phyloP scores from a whole-genome alignment of 1,140 invertebrate genomes.

The Heliconius nattereri region DNA sequence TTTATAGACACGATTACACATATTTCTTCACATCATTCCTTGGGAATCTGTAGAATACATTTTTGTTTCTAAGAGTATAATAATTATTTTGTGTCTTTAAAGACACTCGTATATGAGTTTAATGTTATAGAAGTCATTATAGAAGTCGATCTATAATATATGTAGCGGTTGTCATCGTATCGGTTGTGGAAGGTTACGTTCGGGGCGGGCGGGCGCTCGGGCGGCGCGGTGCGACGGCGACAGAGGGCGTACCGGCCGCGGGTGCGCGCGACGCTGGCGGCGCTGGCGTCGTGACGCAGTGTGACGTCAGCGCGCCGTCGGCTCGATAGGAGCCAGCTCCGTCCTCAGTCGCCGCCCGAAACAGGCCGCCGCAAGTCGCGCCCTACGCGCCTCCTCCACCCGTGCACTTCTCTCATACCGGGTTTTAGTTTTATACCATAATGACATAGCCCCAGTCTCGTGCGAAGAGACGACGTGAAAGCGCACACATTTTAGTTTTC shows the following conservation, averaged over 20 bases:
- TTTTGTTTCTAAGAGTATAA: too few relatives aligned
- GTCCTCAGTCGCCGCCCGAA: conserved; percentile 77
- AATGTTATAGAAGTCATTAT: not conserved
- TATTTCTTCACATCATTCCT: too few relatives aligned
- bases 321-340: conserved; percentile 73
- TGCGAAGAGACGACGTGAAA: conserved; percentile 74
- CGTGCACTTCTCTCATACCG: conserved; percentile 74
- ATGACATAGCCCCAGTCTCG: conserved; percentile 78
- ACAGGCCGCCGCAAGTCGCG: conserved; percentile 76
- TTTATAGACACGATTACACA: too few relatives aligned
- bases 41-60: too few relatives aligned
- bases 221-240: conserved; percentile 43
- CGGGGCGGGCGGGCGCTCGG: conserved; percentile 51
- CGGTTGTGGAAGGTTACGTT: conserved; percentile 72
- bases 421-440: conserved; percentile 78
- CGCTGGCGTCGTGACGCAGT: conserved; percentile 81
- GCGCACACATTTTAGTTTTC: conserved; percentile 78
- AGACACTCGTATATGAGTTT: too few relatives aligned
- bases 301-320: conserved; percentile 79
- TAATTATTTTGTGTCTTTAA: too few relatives aligned
- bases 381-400: conserved; percentile 69
- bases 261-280: conserved; percentile 65
- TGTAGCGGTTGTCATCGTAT: conserved; percentile 60
- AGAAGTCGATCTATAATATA: not conserved
- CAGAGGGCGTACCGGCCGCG: conserved; percentile 53